Conservation (phyloP, 92 coral and sea anemone species). For the Phymanthus crucifer region DNA sequence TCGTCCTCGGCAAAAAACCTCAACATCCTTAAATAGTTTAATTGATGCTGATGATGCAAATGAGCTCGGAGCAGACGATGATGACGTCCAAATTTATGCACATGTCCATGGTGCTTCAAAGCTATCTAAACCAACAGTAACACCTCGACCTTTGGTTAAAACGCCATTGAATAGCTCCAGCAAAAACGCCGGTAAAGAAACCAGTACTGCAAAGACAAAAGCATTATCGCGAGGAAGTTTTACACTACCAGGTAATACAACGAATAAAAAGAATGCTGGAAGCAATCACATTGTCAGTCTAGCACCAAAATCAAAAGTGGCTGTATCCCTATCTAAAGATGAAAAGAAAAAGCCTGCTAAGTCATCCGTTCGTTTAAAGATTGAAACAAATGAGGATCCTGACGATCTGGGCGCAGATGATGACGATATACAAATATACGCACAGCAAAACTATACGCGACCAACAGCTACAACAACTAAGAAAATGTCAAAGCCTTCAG, state of each 20-base stretch:
- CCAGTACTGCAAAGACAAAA: neutral
- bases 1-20: neutral
- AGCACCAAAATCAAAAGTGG: neutral
- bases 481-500: neutral
- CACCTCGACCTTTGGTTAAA: neutral
- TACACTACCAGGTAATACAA: neutral
- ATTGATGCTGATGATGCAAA: constrained; percentile 28
- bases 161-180: neutral
- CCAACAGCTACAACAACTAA: neutral
- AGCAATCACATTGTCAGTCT: neutral
- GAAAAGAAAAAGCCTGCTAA: neutral
- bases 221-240: neutral
- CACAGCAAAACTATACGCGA: neutral
- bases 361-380: neutral
- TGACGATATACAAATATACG: constrained; percentile 29
- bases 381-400: constrained; percentile 21
- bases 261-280: neutral
- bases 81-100: neutral
- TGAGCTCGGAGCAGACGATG: constrained; percentile 40
- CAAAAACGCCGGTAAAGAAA: neutral
- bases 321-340: neutral
- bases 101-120: neutral
- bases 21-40: neutral
- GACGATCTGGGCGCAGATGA: constrained; percentile 37
- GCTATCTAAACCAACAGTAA: neutral